phyloP scores from a whole-genome alignment of 2,797 vertebrate species.

The Eulemur rubriventer region DNA sequence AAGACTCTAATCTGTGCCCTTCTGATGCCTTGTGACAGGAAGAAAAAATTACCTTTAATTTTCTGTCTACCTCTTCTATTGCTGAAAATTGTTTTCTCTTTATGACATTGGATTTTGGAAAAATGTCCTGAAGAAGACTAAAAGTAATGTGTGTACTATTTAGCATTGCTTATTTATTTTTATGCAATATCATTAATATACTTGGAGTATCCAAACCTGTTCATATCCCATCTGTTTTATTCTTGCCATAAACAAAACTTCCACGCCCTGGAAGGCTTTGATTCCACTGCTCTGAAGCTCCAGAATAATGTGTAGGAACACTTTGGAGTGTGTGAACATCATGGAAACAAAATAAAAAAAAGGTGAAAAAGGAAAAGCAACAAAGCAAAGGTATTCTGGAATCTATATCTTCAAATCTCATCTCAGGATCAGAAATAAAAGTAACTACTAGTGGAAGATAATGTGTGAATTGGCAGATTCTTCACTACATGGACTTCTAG shows the following conservation, averaged over 20 bases:
- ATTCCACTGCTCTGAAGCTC: slow-evolving; percentile 33
- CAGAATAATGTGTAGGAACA: background rate
- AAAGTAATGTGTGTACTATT: slow-evolving; percentile 9
- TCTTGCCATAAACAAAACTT: slow-evolving; percentile 45
- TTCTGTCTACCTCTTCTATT: slow-evolving; percentile 29
- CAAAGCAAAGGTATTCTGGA: slow-evolving; percentile 1
- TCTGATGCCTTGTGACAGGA: slow-evolving; percentile 26
- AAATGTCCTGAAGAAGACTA: slow-evolving; percentile 36
- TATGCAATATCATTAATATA: slow-evolving; percentile 33
- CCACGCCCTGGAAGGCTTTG: background rate
- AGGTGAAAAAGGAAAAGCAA: background rate
- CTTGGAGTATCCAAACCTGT: background rate
- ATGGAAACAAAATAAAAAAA: background rate
- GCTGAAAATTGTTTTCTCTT: slow-evolving; percentile 8
- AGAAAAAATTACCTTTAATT: slow-evolving; percentile 36
- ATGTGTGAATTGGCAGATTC: background rate
- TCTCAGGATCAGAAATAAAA: slow-evolving; percentile 41
- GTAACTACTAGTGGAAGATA: background rate
- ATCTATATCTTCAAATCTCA: slow-evolving; percentile 20
- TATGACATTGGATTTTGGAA: slow-evolving; percentile 26
- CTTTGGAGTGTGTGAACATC: background rate
- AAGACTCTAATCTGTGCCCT: slow-evolving; percentile 19
- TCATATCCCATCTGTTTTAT: slow-evolving; percentile 52
- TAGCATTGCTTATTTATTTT: slow-evolving; percentile 47
- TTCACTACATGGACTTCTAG: background rate